phyloP scores from a whole-genome alignment of 2,888 invertebrate species.

The Diogma glabrata region DNA sequence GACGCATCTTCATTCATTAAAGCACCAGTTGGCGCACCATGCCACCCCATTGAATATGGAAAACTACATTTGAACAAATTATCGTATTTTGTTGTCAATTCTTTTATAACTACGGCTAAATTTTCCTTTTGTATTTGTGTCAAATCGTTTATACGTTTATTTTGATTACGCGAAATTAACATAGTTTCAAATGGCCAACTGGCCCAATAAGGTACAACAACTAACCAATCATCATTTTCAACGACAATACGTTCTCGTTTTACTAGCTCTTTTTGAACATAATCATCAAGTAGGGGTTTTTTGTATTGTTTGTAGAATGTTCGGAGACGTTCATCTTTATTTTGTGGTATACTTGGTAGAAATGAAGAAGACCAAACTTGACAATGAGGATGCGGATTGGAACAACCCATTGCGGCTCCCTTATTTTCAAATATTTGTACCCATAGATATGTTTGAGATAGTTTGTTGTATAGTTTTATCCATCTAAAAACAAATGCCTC shows the following conservation, averaged over 20 bases:
- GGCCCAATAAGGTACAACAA: slow-evolving; percentile 96
- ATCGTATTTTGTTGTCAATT: slow-evolving; percentile 81
- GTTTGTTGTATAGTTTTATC: slow-evolving; percentile 61
- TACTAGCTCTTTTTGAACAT: slow-evolving; percentile 63
- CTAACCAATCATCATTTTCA: slow-evolving; percentile 77
- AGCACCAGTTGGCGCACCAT: slow-evolving; percentile 84
- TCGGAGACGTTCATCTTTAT: slow-evolving; percentile 64
- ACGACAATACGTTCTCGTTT: slow-evolving; percentile 72
- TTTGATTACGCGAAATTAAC: slow-evolving; percentile 66
- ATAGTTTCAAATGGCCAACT: slow-evolving; percentile 88
- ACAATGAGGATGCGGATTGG: slow-evolving; percentile 96
- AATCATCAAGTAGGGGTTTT: slow-evolving; percentile 68
- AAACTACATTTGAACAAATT: slow-evolving; percentile 87
- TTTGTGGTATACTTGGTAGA: slow-evolving; percentile 74
- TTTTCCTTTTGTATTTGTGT: slow-evolving; percentile 50
- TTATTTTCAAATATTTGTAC: slow-evolving; percentile 98
- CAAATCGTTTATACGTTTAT: slow-evolving; percentile 65
- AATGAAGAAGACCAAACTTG: slow-evolving; percentile 95
- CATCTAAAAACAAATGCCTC: slow-evolving; percentile 55
- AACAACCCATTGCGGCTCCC: slow-evolving; percentile 94
- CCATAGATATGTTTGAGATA: slow-evolving; percentile 73
- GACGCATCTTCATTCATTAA: slow-evolving; percentile 37
- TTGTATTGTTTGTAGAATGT: slow-evolving; percentile 63
- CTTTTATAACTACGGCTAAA: slow-evolving; percentile 70
- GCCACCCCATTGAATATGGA: slow-evolving; percentile 98